Percentiles rank a stretch among this genome's conserved stretches.
These are phyloP conservation scores for Coelinius sp. DNA, from an alignment of 2,888 invertebrate genomes.

Conservation along the genomic window DNA sequence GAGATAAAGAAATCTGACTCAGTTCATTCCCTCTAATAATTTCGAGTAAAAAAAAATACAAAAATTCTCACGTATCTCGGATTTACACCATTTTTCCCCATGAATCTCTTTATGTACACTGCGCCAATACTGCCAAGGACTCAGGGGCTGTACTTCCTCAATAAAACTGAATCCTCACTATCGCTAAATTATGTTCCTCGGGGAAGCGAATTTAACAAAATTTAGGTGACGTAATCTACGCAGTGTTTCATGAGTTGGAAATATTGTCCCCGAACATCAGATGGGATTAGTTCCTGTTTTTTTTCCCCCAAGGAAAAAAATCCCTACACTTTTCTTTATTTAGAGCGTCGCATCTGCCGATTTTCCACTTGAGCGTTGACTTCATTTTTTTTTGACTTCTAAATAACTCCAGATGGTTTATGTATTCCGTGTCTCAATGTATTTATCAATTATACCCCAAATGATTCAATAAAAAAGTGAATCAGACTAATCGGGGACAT, in stretches of 20 bases:
- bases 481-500: too few relatives aligned
- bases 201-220: slow-evolving; percentile 30
- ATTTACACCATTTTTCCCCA: slow-evolving; percentile 34
- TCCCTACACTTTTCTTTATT: neutral
- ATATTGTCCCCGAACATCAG: neutral
- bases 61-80: slow-evolving; percentile 32
- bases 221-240: slow-evolving; percentile 34
- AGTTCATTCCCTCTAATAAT: neutral
- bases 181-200: slow-evolving; percentile 33
- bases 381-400: slow-evolving; percentile 12
- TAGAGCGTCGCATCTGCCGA: slow-evolving; percentile 21
- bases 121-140: neutral
- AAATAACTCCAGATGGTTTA: neutral
- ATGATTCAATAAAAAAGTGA: neutral
- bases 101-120: slow-evolving; percentile 20
- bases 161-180: slow-evolving; percentile 23
- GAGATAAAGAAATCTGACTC: too few relatives aligned
- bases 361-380: slow-evolving; percentile 17
- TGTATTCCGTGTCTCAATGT: neutral
- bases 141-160: slow-evolving; percentile 31
- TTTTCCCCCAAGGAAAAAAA: neutral
- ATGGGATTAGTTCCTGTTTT: slow-evolving; percentile 3
- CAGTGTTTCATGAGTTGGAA: slow-evolving; percentile 8
- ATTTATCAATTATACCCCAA: neutral
- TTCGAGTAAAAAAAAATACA: neutral